Percentiles rank a stretch among this genome's conserved stretches.
Conservation (phyloP, 2,797 vertebrate genomes). For the Notamacropus eugenii region DNA sequence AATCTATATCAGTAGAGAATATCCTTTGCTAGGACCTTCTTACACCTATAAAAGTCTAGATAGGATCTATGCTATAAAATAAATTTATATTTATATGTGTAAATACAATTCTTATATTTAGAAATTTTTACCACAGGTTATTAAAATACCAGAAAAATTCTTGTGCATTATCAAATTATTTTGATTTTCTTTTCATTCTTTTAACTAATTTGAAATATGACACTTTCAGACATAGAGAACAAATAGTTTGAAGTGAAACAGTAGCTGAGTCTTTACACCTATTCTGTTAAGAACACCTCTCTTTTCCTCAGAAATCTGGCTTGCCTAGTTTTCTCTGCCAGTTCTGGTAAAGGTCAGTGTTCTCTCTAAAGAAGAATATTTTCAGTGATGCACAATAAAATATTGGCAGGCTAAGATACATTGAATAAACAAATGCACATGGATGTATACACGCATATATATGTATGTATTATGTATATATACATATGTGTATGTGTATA, state of each 20-base stretch:
- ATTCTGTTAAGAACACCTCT: background rate
- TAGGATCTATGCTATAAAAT: background rate
- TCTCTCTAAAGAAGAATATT: background rate
- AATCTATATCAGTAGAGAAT: background rate
- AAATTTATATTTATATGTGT: background rate
- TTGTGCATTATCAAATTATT: background rate
- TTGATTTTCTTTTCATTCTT: background rate
- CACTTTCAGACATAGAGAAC: background rate
- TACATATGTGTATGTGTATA: no score
- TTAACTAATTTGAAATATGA: background rate
- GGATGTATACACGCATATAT: no score
- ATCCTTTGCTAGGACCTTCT: background rate
- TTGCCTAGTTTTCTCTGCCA: background rate
- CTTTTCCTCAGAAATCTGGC: background rate
- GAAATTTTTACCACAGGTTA: background rate
- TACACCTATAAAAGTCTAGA: background rate
- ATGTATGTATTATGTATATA: no score
- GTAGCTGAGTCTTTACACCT: background rate
- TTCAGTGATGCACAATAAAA: background rate
- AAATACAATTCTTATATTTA: background rate
- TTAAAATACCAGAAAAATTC: background rate
- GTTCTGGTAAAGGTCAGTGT: background rate
- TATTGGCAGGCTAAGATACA: no score
- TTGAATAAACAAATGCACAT: background rate
- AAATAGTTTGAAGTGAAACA: background rate